Percentiles rank a stretch among this genome's conserved stretches.
Conservation (phyloP, 2,888 invertebrate species). For the Cephus pulcher region DNA sequence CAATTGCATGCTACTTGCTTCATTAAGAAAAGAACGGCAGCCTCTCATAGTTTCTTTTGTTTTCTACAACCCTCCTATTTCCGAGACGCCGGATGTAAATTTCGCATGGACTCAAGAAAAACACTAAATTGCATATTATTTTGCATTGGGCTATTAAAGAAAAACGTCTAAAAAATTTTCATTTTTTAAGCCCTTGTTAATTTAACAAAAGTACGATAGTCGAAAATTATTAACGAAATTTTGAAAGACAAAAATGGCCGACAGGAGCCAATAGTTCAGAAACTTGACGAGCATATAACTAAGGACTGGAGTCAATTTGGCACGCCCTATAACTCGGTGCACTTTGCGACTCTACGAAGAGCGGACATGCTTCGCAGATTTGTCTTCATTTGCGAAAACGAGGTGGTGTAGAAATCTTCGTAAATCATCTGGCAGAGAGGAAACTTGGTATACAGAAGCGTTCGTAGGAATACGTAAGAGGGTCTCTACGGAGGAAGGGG, state of each 20-base stretch:
- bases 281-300: neutral
- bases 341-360: neutral
- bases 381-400: neutral
- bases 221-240: neutral
- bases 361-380: neutral
- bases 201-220: neutral
- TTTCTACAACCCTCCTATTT: neutral
- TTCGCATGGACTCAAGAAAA: neutral
- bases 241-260: neutral
- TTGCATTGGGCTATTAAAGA: too few species aligned
- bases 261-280: neutral
- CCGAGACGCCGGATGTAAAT: neutral
- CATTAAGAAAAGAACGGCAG: neutral
- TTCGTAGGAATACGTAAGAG: neutral
- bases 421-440: neutral
- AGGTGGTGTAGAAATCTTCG: neutral
- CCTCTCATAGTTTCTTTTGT: neutral
- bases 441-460: neutral
- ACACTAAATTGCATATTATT: neutral
- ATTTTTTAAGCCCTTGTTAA: neutral
- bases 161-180: too few species aligned
- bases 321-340: neutral
- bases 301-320: neutral
- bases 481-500: neutral
- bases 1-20: neutral